Evolutionary conservation across 1,140 invertebrate species (phyloP).

Genomic region (Chymomyza costata): DNA sequence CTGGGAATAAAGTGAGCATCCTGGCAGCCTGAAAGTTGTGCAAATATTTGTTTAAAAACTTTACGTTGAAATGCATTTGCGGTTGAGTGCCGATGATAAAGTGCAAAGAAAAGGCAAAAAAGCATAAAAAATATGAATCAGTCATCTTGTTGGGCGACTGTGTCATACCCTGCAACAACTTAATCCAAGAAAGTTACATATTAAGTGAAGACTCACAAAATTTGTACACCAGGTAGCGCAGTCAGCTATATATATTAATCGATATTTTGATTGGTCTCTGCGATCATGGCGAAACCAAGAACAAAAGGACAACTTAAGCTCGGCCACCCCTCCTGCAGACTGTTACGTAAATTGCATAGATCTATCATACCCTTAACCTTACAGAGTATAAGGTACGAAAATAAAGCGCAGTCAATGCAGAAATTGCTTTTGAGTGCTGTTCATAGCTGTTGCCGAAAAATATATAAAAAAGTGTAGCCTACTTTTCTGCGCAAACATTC

Average conservation of each 20-base stretch:
- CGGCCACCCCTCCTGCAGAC: no score
- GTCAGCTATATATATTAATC: no score
- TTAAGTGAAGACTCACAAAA: slow-evolving; percentile 13
- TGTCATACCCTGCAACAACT: no score
- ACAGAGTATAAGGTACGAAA: no score
- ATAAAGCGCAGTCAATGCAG: slow-evolving; percentile 40
- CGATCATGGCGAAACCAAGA: no score
- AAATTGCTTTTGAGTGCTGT: slow-evolving; percentile 64
- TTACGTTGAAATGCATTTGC: slow-evolving; percentile 73
- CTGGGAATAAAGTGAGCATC: no score
- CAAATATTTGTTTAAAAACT: slow-evolving; percentile 74
- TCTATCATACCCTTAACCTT: no score
- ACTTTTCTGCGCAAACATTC: slow-evolving; percentile 30
- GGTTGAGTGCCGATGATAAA: slow-evolving; percentile 60
- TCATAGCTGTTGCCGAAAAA: slow-evolving; percentile 35
- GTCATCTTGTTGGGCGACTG: no score
- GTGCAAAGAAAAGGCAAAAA: slow-evolving; percentile 49
- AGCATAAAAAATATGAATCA: slow-evolving; percentile 25
- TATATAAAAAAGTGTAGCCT: slow-evolving; percentile 31
- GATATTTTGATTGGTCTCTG: no score
- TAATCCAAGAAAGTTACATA: slow-evolving; percentile 7
- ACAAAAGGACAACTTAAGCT: no score
- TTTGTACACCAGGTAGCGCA: neutral
- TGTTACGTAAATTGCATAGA: no score
- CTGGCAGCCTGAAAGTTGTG: slow-evolving; percentile 55